A percentile compares a stretch with the other conserved stretches of the same genome.
Evolutionary conservation across 2,113 vertebrate species (phyloP).

Genomic region (Danio rerio): GRCz12tu NC_133199.1:3687001-3687500

Average conservation of each 20-base stretch:
- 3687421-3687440: slow-evolving; percentile 7
- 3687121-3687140: slow-evolving; percentile 25
- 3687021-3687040: background rate
- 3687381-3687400: too few relatives aligned
- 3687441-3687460: background rate
- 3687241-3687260: too few relatives aligned
- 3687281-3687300: background rate
- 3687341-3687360: too few relatives aligned
- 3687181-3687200: background rate
- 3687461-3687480: background rate
- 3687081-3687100: slow-evolving; percentile 31
- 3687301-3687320: too few relatives aligned
- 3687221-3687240: background rate
- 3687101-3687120: slow-evolving; percentile 32
- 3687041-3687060: slow-evolving; percentile 19
- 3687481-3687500: background rate
- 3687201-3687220: slow-evolving; percentile 7
- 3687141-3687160: background rate
- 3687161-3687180: slow-evolving; percentile 30
- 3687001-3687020: slow-evolving; percentile 32
- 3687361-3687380: too few relatives aligned
- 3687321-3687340: too few relatives aligned
- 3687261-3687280: too few relatives aligned
- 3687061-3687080: slow-evolving; percentile 33
- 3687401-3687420: background rate